phyloP scores from a whole-genome alignment of 2,113 vertebrate genomes.

The Microcebus murinus region DNA sequence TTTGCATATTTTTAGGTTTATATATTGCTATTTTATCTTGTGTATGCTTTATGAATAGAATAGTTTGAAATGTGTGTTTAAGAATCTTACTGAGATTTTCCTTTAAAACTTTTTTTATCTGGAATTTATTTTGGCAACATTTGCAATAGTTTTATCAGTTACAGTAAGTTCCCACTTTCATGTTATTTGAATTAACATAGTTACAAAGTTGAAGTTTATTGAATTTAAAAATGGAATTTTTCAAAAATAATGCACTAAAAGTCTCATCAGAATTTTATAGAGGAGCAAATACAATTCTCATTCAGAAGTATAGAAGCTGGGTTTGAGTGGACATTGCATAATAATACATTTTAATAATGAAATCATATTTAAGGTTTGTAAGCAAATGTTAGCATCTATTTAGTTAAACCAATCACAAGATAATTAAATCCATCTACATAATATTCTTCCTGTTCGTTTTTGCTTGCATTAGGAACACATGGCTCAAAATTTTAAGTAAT shows the following conservation, averaged over 20 bases:
- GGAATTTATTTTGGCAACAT: conserved; percentile 20
- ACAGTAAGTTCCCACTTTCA: background rate
- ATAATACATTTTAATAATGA: conserved; percentile 15
- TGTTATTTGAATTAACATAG: background rate
- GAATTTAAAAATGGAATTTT: background rate
- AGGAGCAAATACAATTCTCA: background rate
- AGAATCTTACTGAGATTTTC: background rate
- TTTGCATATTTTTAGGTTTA: background rate
- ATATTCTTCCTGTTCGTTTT: background rate
- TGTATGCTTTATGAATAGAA: background rate
- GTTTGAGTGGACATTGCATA: background rate
- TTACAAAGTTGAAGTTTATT: background rate
- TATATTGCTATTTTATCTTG: background rate
- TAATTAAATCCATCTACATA: background rate
- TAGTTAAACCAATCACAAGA: background rate
- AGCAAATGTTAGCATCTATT: background rate
- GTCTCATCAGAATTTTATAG: background rate
- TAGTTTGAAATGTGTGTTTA: background rate
- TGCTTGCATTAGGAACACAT: background rate
- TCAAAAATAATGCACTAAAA: background rate
- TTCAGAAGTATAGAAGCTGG: background rate
- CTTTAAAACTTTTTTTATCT: background rate
- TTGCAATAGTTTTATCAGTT: background rate
- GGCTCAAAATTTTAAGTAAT: background rate
- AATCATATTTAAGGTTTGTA: background rate